Evolutionary conservation across 2,113 vertebrate species (phyloP), one percentile per base, ranked within the genome.

Genomic region (Casuarius casuarius): DNA sequence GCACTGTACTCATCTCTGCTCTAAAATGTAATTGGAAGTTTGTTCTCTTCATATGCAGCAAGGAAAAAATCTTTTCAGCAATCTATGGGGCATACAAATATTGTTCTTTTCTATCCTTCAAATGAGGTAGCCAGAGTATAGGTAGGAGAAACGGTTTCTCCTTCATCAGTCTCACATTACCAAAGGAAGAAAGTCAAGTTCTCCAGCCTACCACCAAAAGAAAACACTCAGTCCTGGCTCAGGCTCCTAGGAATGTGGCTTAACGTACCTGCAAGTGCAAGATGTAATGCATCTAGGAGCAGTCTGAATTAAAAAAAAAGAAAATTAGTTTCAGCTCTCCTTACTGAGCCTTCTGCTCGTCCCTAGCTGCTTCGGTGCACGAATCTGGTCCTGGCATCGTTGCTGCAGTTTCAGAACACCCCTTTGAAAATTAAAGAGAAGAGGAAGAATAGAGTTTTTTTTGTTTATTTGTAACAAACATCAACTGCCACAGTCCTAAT

Each of bases 1-100:
- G 9, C 22, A 44, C 17, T 42, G 17, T 38, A 40, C 4, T 58
- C 26, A 31, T 35, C 17, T 83, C 38, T 85, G 16, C 22, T 85
- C 9, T 72, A 25, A 91, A 72, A 76, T 33, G 23, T 16, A 56
- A 12, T 16, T 84, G 9, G 12, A 94, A 61, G 5, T 35, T 63
- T 12, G 1, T 51, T 81, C 12, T 79, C 12, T 56, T 72, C 25
- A 38, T 23, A 65, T 6, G 56, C 0, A 84, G 20, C 0, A 49
- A 78, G 42, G 2, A 40, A 54, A 66, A 40, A 52, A 26, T 33
- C 54, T 56, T 65, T 54, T 66, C 63, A 29, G 20, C 61, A 40
- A 8, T 44, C 19, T 51, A 0, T 80, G 28, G 5, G 22, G 2
- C 12, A 23, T 8, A 28, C 5, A 51, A 54, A 58, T 2, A 10